phyloP scores from a whole-genome alignment of 2,888 invertebrate genomes.

The Bursaphelenchus okinawaensis region DNA sequence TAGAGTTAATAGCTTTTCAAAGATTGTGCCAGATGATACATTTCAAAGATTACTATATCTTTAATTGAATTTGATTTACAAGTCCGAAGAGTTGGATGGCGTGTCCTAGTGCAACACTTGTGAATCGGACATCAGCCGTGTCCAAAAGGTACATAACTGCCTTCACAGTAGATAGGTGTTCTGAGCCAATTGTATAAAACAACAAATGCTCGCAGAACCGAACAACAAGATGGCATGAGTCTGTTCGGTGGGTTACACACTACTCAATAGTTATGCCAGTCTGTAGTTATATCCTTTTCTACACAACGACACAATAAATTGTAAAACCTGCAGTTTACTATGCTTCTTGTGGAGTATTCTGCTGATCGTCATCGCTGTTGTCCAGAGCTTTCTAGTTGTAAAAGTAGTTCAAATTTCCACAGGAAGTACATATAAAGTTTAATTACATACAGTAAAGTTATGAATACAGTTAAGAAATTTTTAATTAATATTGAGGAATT shows the following conservation, averaged over 20 bases:
- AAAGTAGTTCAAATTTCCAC: constrained; percentile 96
- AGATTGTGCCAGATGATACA: too few species aligned
- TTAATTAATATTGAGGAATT: neutral
- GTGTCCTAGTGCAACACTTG: constrained; percentile 80
- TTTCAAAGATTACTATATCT: too few species aligned
- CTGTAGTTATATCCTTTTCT: neutral
- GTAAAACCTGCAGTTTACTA: neutral
- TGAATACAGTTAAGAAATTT: too few species aligned
- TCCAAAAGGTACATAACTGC: constrained; percentile 33
- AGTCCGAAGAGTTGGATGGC: too few species aligned
- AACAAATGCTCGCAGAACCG: constrained; percentile 78
- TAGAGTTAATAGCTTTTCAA: too few species aligned
- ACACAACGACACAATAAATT: neutral
- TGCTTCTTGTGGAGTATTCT: neutral
- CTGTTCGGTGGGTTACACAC: constrained; percentile 83
- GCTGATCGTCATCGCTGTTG: constrained; percentile 4
- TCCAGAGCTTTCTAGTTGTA: constrained; percentile 56
- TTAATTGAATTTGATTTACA: too few species aligned
- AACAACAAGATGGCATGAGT: constrained; percentile 79
- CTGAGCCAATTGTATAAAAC: constrained; percentile 77
- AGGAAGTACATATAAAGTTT: constrained; percentile 71
- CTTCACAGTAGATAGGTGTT: constrained; percentile 66
- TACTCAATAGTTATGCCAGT: neutral
- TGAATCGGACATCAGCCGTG: constrained; percentile 61
- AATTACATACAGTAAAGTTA: too few species aligned